Evolutionary conservation across 2,888 invertebrate genomes (phyloP), one percentile per base, ranked within the genome.

Genomic region (Meta bourneti): DNA sequence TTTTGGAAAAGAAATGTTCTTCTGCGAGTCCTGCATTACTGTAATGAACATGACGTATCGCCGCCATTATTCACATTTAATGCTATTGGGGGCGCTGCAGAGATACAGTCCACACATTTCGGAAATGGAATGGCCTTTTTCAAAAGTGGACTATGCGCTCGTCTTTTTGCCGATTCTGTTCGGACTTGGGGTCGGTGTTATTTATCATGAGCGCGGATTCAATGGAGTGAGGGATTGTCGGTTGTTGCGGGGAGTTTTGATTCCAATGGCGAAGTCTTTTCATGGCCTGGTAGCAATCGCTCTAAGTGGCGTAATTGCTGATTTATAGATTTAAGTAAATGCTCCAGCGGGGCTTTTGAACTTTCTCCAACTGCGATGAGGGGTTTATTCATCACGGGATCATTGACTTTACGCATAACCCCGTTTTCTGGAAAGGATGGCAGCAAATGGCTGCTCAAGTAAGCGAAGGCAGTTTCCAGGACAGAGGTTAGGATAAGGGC

Each of bases 41-140:
- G 51, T 86, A 86, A 86, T 86, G 86, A 86, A 78, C 51, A 51
- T 70, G 86, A 78, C 86, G 77, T 20, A 69, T 78, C 20, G 20
- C n/a, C 20, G 69, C 52, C 78, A 86, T 86, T 86, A 70, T 78
- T 86, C 86, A 78, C 86, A 51, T 78, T 48, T 34, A 72, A 19
- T 54, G 54, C 75, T 1, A 11, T 48, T 70, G 86, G 69, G 77
- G 86, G 70, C 77, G 86, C 78, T 83, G 49, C n/a, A n/a, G n/a
- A 61, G 19, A 34, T 34, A 34, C 34, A 34, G 34, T 2, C 51
- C 52, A 7, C 48, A 61, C 79, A n/a, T 79, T 52, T 79, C 54
- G 19, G 8, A 34, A 34, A 4, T 34, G 16, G 54, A 81, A 69
- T 16, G 51, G 7, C 83, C 83, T 34, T 51, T 83, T 72, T 83